Percentiles rank a stretch among this genome's conserved stretches.
These are phyloP conservation scores for Cassiopea andromeda DNA, from an alignment of 30 jellyfish, hydroid and myxozoan species.

Conservation along the genomic window DNA sequence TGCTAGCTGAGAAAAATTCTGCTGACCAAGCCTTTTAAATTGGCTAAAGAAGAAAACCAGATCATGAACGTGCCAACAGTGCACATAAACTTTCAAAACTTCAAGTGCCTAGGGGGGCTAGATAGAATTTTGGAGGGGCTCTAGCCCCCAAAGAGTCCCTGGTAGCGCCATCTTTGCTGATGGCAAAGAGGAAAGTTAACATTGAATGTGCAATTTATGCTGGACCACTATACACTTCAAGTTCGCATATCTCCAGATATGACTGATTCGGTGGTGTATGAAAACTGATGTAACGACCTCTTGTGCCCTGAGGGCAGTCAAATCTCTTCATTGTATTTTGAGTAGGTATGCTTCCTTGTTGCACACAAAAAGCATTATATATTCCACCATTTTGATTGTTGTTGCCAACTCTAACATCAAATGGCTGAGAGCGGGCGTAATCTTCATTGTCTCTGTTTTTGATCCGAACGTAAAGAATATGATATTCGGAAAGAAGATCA, in stretches of 20 bases:
- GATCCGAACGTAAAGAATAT: neutral
- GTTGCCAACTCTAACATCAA: neutral
- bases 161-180: too few relatives aligned
- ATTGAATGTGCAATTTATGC: too few relatives aligned
- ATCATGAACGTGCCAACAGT: too few relatives aligned
- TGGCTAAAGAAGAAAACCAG: too few relatives aligned
- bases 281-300: neutral
- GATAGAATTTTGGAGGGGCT: too few relatives aligned
- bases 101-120: too few relatives aligned
- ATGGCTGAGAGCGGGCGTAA: neutral
- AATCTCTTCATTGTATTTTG: neutral
- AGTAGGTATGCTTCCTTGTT: neutral
- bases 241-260: neutral
- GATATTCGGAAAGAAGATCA: neutral
- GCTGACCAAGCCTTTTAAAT: too few relatives aligned
- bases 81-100: too few relatives aligned
- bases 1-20: too few relatives aligned
- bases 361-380: neutral
- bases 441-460: neutral
- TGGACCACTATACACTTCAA: neutral
- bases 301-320: neutral
- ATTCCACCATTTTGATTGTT: neutral
- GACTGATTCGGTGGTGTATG: neutral
- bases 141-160: too few relatives aligned
- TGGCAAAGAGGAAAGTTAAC: too few relatives aligned